A percentile compares a stretch with the other conserved stretches of the same genome.
Evolutionary conservation across 2,113 vertebrate genomes (phyloP).

Genomic region (Junco hyemalis): DNA sequence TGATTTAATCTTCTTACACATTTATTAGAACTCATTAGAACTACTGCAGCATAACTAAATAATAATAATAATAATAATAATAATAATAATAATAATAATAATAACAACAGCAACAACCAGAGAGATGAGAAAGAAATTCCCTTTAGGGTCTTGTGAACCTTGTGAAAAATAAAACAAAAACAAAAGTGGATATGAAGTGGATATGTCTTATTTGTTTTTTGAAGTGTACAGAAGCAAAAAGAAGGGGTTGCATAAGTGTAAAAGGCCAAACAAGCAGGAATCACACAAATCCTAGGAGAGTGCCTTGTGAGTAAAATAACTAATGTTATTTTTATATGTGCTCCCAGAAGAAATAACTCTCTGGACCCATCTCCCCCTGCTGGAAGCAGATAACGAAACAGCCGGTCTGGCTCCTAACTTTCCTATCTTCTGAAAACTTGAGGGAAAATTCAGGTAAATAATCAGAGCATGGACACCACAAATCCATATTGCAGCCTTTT

Average conservation of each 20-base stretch:
- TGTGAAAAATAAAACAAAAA: not conserved
- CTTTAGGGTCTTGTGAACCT: not conserved
- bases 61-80: not conserved
- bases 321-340: not conserved
- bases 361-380: conserved; percentile 75
- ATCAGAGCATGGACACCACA: not conserved
- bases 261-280: conserved; percentile 9
- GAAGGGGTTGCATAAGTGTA: not conserved
- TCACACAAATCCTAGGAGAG: conserved; percentile 28
- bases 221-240: not conserved
- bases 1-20: not conserved
- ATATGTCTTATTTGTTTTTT: conserved; percentile 2
- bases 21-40: not conserved
- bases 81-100: not conserved
- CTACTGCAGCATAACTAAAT: not conserved
- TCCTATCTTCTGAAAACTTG: not conserved
- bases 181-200: not conserved
- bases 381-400: conserved; percentile 65
- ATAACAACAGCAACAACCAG: not conserved
- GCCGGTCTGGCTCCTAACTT: conserved; percentile 1
- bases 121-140: not conserved
- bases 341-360: conserved; percentile 62
- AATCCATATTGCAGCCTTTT: not conserved
- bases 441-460: not conserved
- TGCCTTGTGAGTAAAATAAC: not conserved